Conservation (phyloP, 2,888 invertebrate genomes). For the Protophormia terraenovae region DNA sequence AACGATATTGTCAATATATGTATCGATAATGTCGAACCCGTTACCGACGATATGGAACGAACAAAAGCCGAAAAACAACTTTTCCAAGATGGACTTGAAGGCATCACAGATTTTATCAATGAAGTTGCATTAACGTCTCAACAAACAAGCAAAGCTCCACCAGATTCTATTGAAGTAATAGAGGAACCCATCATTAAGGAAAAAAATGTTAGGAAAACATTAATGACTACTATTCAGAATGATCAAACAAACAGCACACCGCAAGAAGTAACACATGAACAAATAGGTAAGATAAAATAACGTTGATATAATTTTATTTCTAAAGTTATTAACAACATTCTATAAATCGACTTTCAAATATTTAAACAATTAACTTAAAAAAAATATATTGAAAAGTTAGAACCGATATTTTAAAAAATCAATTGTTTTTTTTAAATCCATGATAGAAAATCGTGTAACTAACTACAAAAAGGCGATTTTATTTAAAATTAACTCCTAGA, state of each 20-base stretch:
- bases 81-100: slow-evolving; percentile 83
- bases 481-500: no score
- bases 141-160: slow-evolving; percentile 43
- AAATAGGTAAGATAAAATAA: slow-evolving; percentile 32
- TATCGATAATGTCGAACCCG: slow-evolving; percentile 88
- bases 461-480: no score
- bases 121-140: slow-evolving; percentile 70
- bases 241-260: slow-evolving; percentile 5
- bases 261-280: slow-evolving; percentile 19
- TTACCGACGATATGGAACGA: slow-evolving; percentile 89
- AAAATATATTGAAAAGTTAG: no score
- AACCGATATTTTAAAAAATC: no score
- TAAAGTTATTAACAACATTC: no score
- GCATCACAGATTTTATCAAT: slow-evolving; percentile 72
- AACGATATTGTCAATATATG: slow-evolving; percentile 91
- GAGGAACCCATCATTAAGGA: slow-evolving; percentile 19
- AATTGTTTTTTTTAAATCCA: no score
- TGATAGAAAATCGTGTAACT: no score
- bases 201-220: background rate
- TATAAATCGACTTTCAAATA: no score
- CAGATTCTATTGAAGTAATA: background rate
- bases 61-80: slow-evolving; percentile 85
- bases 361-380: no score
- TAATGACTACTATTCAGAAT: background rate
- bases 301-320: no score